Evolutionary conservation across 2,888 invertebrate genomes (phyloP), one percentile per base, ranked within the genome.

Genomic region (Leptinotarsa peninsularis): DNA sequence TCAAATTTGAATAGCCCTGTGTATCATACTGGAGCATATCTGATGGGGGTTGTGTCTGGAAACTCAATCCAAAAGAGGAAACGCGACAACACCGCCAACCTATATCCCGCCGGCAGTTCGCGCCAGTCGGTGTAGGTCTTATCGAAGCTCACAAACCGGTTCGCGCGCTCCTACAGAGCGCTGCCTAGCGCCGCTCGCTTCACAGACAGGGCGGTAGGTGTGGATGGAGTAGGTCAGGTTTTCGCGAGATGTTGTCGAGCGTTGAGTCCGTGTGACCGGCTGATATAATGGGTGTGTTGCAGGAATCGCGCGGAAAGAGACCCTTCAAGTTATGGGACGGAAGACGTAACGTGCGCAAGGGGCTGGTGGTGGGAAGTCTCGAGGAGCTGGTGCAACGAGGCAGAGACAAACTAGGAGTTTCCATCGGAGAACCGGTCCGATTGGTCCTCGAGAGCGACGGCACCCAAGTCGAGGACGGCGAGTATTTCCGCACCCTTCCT

Each of bases 301-400:
- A 96, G 96, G 96, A 96, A 93, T 94, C 94, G 92, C 95, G 96
- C 92, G 95, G 95, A 93, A 96, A 96, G 93, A 95, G 96, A 93
- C 96, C 96, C 93, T 95, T 96, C 92, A 96, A 96, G 93, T 94
- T 96, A 94, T 96, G 96, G 96, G 96, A 96, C 93, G 94, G 96
- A 91, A 95, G 95, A 92, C 93, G 96, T 91, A 96, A 94, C 92
- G 94, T 96, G 89, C 93, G 96, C 90, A 96, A 96, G 91, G 96
- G 96, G 89, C 91, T 96, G 91, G 96, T 96, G 88, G 96, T 96
- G 90, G 94, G 94, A 89, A 95, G 95, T 89, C 95, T 96, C 89
- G 96, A 96, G 90, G 96, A 96, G 91, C 91, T 88, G 85, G 88
- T 88, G 84, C 88, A 88, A 83, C 86, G 88, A 77, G 96, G 96